phyloP scores from a whole-genome alignment of 2,797 vertebrate genomes.

The Paramormyrops hopkinsi region DNA sequence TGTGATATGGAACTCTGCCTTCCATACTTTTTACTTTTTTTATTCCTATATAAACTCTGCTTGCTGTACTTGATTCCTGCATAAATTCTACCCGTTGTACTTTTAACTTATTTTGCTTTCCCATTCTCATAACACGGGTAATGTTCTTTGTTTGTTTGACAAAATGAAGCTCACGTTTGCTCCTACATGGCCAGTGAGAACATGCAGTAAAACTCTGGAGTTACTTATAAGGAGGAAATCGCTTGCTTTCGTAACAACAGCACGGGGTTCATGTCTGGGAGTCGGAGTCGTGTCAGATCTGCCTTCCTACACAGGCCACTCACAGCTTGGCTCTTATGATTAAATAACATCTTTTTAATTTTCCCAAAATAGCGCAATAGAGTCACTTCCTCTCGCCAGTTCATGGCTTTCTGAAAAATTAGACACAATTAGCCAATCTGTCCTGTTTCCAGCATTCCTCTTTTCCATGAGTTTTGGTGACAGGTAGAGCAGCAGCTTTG shows the following conservation, averaged over 20 bases:
- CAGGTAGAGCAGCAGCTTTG: background rate
- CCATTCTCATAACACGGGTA: background rate
- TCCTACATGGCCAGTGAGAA: background rate
- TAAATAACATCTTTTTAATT: constrained; percentile 62
- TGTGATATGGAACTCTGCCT: background rate
- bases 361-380: constrained; percentile 53
- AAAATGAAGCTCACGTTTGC: background rate
- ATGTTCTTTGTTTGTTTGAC: background rate
- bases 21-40: background rate
- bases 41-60: background rate
- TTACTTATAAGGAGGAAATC: constrained; percentile 1
- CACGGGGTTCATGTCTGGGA: background rate
- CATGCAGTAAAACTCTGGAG: background rate
- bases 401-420: constrained; percentile 61
- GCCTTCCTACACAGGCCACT: constrained; percentile 29
- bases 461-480: background rate
- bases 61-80: background rate
- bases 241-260: constrained; percentile 29
- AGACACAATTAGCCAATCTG: constrained; percentile 56
- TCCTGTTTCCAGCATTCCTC: background rate
- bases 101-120: background rate
- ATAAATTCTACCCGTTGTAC: background rate
- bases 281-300: constrained; percentile 13
- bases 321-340: constrained; percentile 52
- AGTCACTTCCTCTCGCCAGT: constrained; percentile 52